These are phyloP conservation scores for Cherax destructor DNA, from an alignment of 1,140 invertebrate genomes.

Conservation along the genomic window DNA sequence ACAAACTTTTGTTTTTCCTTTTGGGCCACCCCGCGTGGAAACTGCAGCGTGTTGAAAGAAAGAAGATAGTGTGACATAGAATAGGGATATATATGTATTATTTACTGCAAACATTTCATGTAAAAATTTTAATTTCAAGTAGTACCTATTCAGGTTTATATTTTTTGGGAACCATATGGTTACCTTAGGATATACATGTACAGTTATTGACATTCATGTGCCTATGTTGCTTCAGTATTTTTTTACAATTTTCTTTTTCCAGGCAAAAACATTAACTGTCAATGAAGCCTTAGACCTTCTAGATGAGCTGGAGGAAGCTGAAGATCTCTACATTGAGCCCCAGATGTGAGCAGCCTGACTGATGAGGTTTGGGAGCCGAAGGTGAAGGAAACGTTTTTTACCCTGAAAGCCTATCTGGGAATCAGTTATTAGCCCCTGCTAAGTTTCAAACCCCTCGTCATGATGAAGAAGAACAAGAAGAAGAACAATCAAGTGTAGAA, in stretches of 20 bases:
- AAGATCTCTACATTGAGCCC: too few relatives aligned
- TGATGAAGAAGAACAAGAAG: constrained; percentile 21
- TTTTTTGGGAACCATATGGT: constrained; percentile 36
- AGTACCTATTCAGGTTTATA: constrained; percentile 17
- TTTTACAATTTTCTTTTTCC: not conserved
- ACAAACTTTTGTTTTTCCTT: too few relatives aligned
- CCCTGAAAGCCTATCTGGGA: constrained; percentile 23
- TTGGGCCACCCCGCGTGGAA: too few relatives aligned
- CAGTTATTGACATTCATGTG: constrained; percentile 28
- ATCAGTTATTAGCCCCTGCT: constrained; percentile 35
- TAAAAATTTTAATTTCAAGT: too few relatives aligned
- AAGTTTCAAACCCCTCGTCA: constrained; percentile 22
- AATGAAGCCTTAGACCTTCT: too few relatives aligned
- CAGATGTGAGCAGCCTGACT: constrained; percentile 37
- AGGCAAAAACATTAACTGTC: constrained; percentile 24
- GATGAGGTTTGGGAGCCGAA: constrained; percentile 29
- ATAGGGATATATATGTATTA: too few relatives aligned
- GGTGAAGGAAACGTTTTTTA: constrained; percentile 18
- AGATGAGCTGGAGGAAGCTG: too few relatives aligned
- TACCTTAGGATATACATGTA: constrained; percentile 26
- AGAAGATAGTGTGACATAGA: too few relatives aligned
- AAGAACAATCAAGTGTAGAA: too few relatives aligned
- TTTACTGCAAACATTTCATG: too few relatives aligned
- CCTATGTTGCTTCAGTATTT: constrained; percentile 18
- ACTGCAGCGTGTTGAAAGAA: too few relatives aligned